These are phyloP conservation scores for Phenganax marumi DNA, from an alignment of 92 coral and sea anemone species.

Conservation along the genomic window DNA sequence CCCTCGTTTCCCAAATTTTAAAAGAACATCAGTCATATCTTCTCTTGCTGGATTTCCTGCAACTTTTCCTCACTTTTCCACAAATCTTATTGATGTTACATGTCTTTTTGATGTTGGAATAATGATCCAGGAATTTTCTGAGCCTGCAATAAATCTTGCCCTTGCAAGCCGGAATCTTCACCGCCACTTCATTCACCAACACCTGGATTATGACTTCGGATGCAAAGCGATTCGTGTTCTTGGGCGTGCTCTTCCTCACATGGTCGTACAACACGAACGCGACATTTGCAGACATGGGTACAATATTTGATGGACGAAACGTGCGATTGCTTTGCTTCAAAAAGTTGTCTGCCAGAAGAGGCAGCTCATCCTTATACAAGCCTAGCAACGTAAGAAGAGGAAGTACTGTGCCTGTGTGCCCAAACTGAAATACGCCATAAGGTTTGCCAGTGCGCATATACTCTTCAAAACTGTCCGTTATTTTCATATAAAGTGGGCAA, in stretches of 20 bases:
- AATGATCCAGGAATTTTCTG: constrained; percentile 52
- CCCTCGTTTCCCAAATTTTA: no score
- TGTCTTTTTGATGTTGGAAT: constrained; percentile 48
- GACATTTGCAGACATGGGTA: constrained; percentile 82
- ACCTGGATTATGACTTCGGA: constrained; percentile 51
- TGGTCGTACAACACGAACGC: constrained; percentile 77
- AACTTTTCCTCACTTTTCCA: constrained; percentile 14
- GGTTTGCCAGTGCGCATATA: constrained; percentile 54
- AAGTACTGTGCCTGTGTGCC: constrained; percentile 72
- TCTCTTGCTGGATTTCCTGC: constrained; percentile 39
- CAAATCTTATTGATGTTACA: constrained; percentile 72
- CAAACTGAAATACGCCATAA: constrained; percentile 73
- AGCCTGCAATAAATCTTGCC: constrained; percentile 60
- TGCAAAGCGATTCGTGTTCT: constrained; percentile 6
- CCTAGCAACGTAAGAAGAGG: constrained; percentile 72
- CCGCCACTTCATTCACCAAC: constrained; percentile 73
- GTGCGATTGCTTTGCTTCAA: constrained; percentile 53
- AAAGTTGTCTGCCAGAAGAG: constrained; percentile 70
- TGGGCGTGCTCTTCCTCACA: not conserved
- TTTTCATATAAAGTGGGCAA: constrained; percentile 65
- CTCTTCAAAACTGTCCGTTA: constrained; percentile 48
- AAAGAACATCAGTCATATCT: not conserved
- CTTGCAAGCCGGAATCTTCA: constrained; percentile 69
- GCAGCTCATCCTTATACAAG: constrained; percentile 67
- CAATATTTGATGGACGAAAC: constrained; percentile 65